Evolutionary conservation across 2,797 vertebrate genomes (phyloP), one percentile per base, ranked within the genome.

Genomic region (Notamacropus eugenii): DNA sequence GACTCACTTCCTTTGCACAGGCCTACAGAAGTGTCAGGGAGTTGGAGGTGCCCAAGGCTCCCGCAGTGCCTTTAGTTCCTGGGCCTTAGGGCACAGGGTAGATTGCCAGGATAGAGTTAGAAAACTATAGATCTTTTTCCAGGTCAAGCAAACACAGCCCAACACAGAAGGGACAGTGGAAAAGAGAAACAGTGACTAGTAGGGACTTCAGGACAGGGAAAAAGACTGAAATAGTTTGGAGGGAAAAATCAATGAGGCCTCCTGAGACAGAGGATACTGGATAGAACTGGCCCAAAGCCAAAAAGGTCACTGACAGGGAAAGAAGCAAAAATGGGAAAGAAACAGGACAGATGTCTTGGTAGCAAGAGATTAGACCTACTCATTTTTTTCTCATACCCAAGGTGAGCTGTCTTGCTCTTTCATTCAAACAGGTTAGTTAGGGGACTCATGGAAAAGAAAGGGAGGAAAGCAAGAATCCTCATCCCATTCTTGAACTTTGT

Each of bases 1-100:
- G 97, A 98, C 96, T 97, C 98, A 98, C 90, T 98, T 98, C 98
- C 97, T 98, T 93, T 96, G 3, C 22, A 55, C 8, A 54, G 52
- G 94, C 56, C 67, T 93, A 92, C 94, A 62, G 96, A 95, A 94
- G 94, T 97, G 96, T 96, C 96, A 31, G 40, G 0, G 46, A 95
- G 74, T 57, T 94, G 92, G 52, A 59, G 59, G 58, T 82, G 40
- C 40, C 74, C 22, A 94, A 90, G 55, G 58, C 90, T 54, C 54
- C 5, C 24, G 40, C 54, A 91, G n/a, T 56, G 91, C 90, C 93
- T 91, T 55, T 54, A 12, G 52, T 0, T 46, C 92, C 74, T 27
- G 54, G 40, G 24, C 56, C 67, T 92, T 62, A 92, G 92, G 58
- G 40, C 27, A 54, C 74, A n/a, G n/a, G n/a, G 28, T 54, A 54